Evolutionary conservation across 1,140 invertebrate genomes (phyloP).

Genomic region (Sipha flava): DNA sequence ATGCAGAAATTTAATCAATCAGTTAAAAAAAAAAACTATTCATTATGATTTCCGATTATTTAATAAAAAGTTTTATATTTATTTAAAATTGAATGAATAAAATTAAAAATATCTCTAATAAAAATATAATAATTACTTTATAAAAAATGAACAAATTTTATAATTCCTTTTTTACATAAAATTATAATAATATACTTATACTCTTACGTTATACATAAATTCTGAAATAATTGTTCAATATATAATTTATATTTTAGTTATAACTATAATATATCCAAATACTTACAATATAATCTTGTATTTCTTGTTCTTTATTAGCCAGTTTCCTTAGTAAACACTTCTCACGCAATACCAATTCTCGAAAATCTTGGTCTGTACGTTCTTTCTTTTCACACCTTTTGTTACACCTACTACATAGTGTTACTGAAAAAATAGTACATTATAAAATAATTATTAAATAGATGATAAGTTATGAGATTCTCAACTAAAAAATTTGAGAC

Average conservation of each 20-base stretch:
- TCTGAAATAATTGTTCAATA: background rate
- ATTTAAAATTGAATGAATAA: no score
- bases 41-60: no score
- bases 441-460: background rate
- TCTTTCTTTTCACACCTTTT: constrained; percentile 61
- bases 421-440: background rate
- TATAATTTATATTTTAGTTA: background rate
- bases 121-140: no score
- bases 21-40: no score
- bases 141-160: no score
- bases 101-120: no score
- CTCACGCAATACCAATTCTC: constrained; percentile 78
- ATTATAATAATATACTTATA: no score
- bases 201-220: no score
- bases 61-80: no score
- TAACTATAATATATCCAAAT: constrained; percentile 8
- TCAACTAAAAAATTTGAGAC: background rate
- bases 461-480: background rate
- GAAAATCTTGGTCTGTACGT: constrained; percentile 68
- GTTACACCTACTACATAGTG: constrained; percentile 21
- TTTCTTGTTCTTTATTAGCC: constrained; percentile 90
- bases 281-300: constrained; percentile 90
- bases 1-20: no score
- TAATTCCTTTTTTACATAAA: no score
- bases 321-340: constrained; percentile 83